Conservation (phyloP, 2,113 vertebrate species). For the Natator depressus region DNA sequence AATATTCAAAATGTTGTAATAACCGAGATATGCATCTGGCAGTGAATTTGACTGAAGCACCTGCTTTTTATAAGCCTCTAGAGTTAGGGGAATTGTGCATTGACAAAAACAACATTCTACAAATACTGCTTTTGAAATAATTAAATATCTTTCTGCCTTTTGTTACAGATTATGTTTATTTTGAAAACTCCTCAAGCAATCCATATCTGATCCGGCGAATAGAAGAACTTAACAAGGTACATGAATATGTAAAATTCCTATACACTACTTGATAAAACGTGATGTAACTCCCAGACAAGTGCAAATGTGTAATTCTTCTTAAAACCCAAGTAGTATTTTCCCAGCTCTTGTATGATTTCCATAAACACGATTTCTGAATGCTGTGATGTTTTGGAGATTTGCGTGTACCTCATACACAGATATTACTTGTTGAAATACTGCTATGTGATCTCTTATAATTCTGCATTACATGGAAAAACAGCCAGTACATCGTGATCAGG, state of each 20-base stretch:
- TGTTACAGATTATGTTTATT: constrained; percentile 98
- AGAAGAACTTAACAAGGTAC: constrained; percentile 99
- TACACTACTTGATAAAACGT: background rate
- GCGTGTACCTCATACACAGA: background rate
- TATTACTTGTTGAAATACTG: background rate
- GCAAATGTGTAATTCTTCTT: background rate
- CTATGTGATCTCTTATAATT: background rate
- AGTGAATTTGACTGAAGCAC: background rate
- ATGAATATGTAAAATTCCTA: background rate
- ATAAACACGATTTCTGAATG: background rate
- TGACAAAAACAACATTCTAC: background rate
- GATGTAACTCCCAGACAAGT: background rate
- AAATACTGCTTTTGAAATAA: background rate
- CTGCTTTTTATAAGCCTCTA: background rate
- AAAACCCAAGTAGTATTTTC: background rate
- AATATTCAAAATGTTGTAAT: background rate
- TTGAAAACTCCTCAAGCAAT: constrained; percentile 99
- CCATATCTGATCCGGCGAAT: constrained; percentile 98
- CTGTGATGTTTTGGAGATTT: background rate
- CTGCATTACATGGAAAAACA: background rate
- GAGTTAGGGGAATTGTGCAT: background rate
- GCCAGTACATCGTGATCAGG: background rate
- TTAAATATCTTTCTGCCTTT: constrained; percentile 49
- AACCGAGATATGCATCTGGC: background rate
- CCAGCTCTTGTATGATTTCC: background rate